Conservation (phyloP, 2,113 vertebrate genomes). For the Bos taurus region DNA sequence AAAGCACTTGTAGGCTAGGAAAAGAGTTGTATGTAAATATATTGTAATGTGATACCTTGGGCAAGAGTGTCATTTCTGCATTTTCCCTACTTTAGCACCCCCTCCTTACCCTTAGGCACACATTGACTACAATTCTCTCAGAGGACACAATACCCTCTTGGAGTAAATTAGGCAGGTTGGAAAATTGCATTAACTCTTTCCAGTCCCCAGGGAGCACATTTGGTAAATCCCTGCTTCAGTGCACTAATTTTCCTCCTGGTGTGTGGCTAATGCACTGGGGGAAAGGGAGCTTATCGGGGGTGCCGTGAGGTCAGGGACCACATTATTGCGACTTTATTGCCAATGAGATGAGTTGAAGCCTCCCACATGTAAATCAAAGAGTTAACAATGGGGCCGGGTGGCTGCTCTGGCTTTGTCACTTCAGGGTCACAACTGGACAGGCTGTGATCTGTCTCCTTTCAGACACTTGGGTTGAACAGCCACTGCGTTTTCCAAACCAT, state of each 20-base stretch:
- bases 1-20: neutral
- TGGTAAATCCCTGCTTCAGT: constrained; percentile 26
- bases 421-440: constrained; percentile 25
- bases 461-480: neutral
- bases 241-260: constrained; percentile 30
- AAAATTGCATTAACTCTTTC: constrained; percentile 43
- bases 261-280: neutral
- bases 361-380: constrained; percentile 31
- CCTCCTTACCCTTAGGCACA: neutral
- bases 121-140: neutral
- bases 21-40: constrained; percentile 13
- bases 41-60: neutral
- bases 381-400: neutral
- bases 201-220: constrained; percentile 21
- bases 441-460: constrained; percentile 12
- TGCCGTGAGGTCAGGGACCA: constrained; percentile 8
- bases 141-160: neutral
- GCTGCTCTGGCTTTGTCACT: neutral
- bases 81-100: neutral
- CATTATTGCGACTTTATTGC: neutral
- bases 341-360: neutral
- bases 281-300: neutral
- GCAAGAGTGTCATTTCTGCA: neutral
- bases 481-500: constrained; percentile 25
- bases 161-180: constrained; percentile 35